phyloP scores from a whole-genome alignment of 2,113 vertebrate species.

The Rhynchopsitta pachyrhyncha region DNA sequence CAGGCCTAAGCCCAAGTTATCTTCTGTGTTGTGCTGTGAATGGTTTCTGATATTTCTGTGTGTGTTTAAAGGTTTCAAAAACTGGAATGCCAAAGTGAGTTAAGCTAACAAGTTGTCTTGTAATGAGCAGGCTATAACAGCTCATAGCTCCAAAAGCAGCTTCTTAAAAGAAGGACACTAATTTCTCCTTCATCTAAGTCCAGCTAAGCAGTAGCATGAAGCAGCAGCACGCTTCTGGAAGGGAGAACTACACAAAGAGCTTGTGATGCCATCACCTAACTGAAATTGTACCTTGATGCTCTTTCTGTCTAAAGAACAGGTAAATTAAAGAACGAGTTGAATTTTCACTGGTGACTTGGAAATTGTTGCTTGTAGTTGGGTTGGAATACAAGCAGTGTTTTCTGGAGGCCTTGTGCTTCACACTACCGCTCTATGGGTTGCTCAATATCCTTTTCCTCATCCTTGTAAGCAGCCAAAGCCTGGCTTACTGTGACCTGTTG shows the following conservation, averaged over 20 bases:
- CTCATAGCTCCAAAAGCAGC: not conserved
- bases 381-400: not conserved
- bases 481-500: not conserved
- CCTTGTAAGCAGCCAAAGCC: not conserved
- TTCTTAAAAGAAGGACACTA: not conserved
- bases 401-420: not conserved
- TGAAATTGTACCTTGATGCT: not conserved
- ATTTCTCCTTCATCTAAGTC: not conserved
- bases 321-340: not conserved
- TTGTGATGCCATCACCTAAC: accelerated
- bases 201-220: not conserved
- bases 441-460: not conserved
- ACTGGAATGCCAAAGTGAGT: not conserved
- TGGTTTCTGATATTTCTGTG: not conserved
- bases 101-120: not conserved
- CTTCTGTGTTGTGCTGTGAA: not conserved
- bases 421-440: not conserved
- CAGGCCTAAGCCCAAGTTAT: not conserved
- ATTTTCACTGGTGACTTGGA: not conserved
- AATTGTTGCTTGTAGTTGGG: not conserved
- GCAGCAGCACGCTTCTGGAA: not conserved
- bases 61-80: not conserved
- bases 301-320: not conserved
- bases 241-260: not conserved
- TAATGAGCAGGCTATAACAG: not conserved